Evolutionary conservation across 2,888 invertebrate species (phyloP), one percentile per base, ranked within the genome.

Genomic region (Deroplatys truncata): DNA sequence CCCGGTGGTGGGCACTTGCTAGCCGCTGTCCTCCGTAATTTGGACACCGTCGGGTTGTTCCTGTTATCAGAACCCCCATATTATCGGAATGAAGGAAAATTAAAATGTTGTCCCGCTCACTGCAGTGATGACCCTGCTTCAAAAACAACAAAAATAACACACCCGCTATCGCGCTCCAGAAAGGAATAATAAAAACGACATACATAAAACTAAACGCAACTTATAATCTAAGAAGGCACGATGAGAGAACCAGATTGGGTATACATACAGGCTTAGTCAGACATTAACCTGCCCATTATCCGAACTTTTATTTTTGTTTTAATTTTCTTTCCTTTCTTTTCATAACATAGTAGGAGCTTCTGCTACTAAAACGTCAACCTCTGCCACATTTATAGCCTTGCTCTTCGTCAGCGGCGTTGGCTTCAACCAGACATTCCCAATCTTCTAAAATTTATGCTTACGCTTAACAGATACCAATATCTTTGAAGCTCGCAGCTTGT

Each of bases 21-120:
- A 16, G 56, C 20, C 56, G 56, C 56, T 72, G 56, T 72, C 56
- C 56, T 72, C 56, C 56, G 56, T 72, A 72, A 72, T 72, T 72
- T 72, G 56, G 56, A 72, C 56, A 72, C 56, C 56, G 56, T 72
- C 56, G 56, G 25, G 56, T 72, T 72, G 82, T 82, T 87, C 82
- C 82, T 87, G 87, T 87, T 82, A 87, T 87, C 87, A 87, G 82
- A 87, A 87, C 82, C 87, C 87, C 87, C 87, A 87, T 82, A 87
- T 87, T 87, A 87, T 87, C 82, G 82, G 72, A 87, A 87, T 87
- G 56, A 87, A 28, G 87, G 87, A 82, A 87, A 87, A 87, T 87
- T 87, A 87, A 87, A 87, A 87, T 87, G 82, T 82, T 87, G 87
- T 72, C 56, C 56, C 20, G 56, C 56, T 72, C 56, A 72, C 20